phyloP scores from a whole-genome alignment of 2,113 vertebrate genomes.

The Motacilla tschutschensis region DNA sequence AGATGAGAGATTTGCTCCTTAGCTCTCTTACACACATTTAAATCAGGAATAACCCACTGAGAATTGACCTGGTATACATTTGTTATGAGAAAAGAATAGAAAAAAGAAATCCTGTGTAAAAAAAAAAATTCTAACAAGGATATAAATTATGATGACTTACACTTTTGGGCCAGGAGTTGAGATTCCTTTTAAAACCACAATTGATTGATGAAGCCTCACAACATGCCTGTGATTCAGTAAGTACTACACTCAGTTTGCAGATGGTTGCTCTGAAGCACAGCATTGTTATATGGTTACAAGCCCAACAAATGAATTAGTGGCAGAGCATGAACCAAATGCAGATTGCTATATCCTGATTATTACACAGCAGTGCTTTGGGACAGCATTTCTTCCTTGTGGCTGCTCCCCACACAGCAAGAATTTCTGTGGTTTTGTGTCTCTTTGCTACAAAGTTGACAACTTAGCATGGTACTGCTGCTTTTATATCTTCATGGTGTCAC shows the following conservation, averaged over 20 bases:
- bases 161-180: conserved; percentile 23
- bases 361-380: neutral
- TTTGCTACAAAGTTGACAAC: neutral
- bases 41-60: conserved; percentile 3
- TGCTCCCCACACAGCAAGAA: neutral
- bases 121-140: neutral
- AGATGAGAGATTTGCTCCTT: neutral
- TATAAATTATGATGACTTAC: conserved; percentile 37
- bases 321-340: neutral
- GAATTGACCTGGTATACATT: neutral
- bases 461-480: neutral
- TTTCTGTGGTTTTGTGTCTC: neutral
- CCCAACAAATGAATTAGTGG: neutral
- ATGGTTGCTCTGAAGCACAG: neutral
- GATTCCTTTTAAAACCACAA: conserved; percentile 41
- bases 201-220: conserved; percentile 44
- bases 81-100: neutral
- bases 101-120: neutral
- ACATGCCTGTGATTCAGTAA: conserved; percentile 13
- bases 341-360: neutral
- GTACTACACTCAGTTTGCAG: neutral
- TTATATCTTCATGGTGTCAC: neutral
- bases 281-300: neutral
- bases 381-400: neutral
- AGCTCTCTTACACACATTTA: neutral